Base-by-base conservation (phyloP, 2,888 invertebrate species). In the Drosophila quinaria region DNA sequence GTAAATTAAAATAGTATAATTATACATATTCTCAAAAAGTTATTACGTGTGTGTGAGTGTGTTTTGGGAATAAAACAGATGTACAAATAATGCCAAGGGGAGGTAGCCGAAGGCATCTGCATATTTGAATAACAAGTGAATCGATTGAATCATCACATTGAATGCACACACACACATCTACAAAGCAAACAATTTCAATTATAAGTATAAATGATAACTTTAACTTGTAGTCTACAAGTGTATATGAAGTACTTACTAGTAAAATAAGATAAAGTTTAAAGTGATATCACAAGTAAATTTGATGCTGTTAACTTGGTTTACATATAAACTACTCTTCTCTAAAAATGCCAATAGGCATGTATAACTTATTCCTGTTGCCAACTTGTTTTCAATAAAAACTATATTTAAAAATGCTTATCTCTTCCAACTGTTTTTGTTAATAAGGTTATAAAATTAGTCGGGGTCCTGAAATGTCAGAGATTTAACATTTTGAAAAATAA, bases 111-210 rank as follows among this genome's bases (percentile, higher is more conserved):
- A 52, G 31, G 56, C 79, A 78, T 73, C 54, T 78, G 65, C 70
- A 78, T 78, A 74, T 76, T 78, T 78, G 61, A 69, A 69, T 74
- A 74, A 51, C 74, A 69, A 62, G 25, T 70, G 47, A 49, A 63
- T 69, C 58, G 62, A 69, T 59, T 35, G 39, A 60, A 62, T 55
- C 46, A 62, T 59, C 42, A 44, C 39, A 56, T 56, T 52, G 35
- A 62, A 47, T 47, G n/a, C n/a, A 22, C 22, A 29, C 29, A 74
- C 37, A 73, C 58, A 74, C 55, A 75, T 67, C 62, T 42, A 29
- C 37, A 66, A 55, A 55, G 42, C 52, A 69, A 74, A 47, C 44
- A 61, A 46, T 8, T 37, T 42, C 13, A 47, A 29, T 54, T 35
- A 50, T 41, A 39, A 22, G 15, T 15, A 35, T 13, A 46, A 46